Evolutionary conservation across 2,888 invertebrate genomes (phyloP), one percentile per base, ranked within the genome.

Genomic region (Clistopyga incitator): DNA sequence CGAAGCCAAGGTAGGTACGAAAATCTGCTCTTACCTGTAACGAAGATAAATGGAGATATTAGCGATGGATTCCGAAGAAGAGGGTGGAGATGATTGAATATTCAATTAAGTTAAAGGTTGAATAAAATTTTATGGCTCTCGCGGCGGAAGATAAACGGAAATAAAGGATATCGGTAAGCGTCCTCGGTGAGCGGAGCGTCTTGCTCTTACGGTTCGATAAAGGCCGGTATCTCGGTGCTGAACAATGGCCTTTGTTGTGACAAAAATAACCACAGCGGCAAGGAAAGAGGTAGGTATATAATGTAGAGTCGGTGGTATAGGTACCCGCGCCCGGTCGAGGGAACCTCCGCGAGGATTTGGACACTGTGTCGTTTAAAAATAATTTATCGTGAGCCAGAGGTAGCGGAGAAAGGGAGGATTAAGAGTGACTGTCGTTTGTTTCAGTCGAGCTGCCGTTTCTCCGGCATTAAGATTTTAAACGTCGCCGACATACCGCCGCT

Each of bases 281-380:
- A 18, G 65, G 81, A 50, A 54, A 59, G 59, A 23, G 67, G 50
- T 72, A 74, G 67, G 67, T 78, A 67, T 78, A 67, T 23, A 75
- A 67, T 38, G 64, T 38, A 50, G n/a, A n/a, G 65, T 42, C 11
- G 59, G 13, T 71, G 59, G 13, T 71, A 13, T 78, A 75, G 65
- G 70, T 38, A 74, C 61, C 6, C 67, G 47, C 42, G n/a, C n/a
- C n/a, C n/a, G 67, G 68, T 79, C 50, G 77, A 70, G 71, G 47
- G 68, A 67, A 15, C 61, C 68, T 68, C 70, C 56, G 29, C 52
- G 83, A 54, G 83, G 81, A 81, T 85, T 85, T 78, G 76, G 85
- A 84, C 82, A 85, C 87, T 87, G 86, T 84, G 86, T 84, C 85
- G 78, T 85, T 87, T 87, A 84, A 88, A 87, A 85, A 87, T 87